Conservation (phyloP, 2,888 invertebrate genomes). For the Xiphydria camelus region DNA sequence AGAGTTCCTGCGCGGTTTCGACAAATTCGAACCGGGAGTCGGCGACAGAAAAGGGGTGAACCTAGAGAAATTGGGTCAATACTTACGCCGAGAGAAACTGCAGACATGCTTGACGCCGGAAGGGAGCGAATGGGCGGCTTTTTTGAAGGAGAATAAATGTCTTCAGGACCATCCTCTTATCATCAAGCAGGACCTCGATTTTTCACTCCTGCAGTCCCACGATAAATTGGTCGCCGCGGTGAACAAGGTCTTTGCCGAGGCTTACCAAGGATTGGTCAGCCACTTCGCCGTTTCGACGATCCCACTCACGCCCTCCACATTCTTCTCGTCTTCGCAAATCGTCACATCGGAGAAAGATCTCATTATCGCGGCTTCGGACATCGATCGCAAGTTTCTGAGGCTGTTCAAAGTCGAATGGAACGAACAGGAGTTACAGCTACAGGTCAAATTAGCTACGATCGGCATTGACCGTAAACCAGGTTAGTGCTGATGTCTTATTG, state of each 20-base stretch:
- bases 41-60: slow-evolving; percentile 61
- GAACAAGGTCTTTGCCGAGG: slow-evolving; percentile 69
- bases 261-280: slow-evolving; percentile 66
- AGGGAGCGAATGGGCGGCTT: slow-evolving; percentile 77
- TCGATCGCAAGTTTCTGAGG: slow-evolving; percentile 39
- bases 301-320: slow-evolving; percentile 28
- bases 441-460: slow-evolving; percentile 33
- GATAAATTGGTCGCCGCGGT: slow-evolving; percentile 70
- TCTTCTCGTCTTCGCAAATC: slow-evolving; percentile 41
- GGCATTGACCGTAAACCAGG: slow-evolving; percentile 45
- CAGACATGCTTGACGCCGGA: slow-evolving; percentile 73
- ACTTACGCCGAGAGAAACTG: slow-evolving; percentile 65
- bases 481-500: slow-evolving; percentile 24
- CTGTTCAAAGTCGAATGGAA: slow-evolving; percentile 39
- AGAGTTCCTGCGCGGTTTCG: slow-evolving; percentile 86
- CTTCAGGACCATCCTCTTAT: slow-evolving; percentile 72
- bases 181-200: slow-evolving; percentile 73
- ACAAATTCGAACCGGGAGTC: slow-evolving; percentile 58
- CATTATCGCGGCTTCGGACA: slow-evolving; percentile 40
- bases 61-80: slow-evolving; percentile 89
- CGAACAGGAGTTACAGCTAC: too few relatives aligned
- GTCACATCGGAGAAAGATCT: slow-evolving; percentile 40
- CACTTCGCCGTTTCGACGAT: slow-evolving; percentile 60
- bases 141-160: slow-evolving; percentile 75
- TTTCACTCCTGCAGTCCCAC: slow-evolving; percentile 82